Evolutionary conservation across 2,888 invertebrate genomes (phyloP), one percentile per base, ranked within the genome.

Genomic region (Drosophila algonquin): DNA sequence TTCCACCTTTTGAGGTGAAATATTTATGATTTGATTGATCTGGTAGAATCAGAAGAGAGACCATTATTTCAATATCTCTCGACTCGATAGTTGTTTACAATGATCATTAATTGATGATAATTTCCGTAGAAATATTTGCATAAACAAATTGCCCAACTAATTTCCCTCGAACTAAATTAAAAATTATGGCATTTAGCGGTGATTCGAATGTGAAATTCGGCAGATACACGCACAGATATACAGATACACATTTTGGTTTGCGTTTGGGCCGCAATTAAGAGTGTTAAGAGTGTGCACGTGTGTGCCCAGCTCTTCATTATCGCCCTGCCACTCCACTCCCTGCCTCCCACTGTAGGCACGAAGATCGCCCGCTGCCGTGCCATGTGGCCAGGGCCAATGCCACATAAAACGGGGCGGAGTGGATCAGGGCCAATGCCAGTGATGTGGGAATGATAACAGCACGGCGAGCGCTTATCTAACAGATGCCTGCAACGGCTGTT

Each of bases 391-490:
- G 63, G 62, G 73, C 51, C 77, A 16, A 24, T 18, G n/a, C 9
- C 48, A 32, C n/a, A n/a, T n/a, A n/a, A n/a, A n/a, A n/a, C n/a
- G 21, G 30, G 9, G 12, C 35, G 63, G 56, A 54, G 18, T 32
- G 52, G 48, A 75, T 70, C 75, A 72, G 60, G 71, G 75, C 59
- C 69, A 83, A 73, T 76, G 80, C 65, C 67, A 76, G 59, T 5
- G 77, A 79, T 79, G 72, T 57, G 70, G 55, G 44, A 54, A 63
- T 78, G 87, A 87, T 84, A 87, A 80, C 74, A 75, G 64, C 40
- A 45, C 50, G 74, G 48, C 21, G 24, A 50, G 46, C 56, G 50
- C 46, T 63, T 79, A 84, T 77, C 81, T 81, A 47, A 58, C 40
- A 63, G 47, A 63, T 68, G 51, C 59, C 24, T 65, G 47, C 56